Evolutionary conservation across 2,113 vertebrate species (phyloP).

Genomic region (Pavo muticus): DNA sequence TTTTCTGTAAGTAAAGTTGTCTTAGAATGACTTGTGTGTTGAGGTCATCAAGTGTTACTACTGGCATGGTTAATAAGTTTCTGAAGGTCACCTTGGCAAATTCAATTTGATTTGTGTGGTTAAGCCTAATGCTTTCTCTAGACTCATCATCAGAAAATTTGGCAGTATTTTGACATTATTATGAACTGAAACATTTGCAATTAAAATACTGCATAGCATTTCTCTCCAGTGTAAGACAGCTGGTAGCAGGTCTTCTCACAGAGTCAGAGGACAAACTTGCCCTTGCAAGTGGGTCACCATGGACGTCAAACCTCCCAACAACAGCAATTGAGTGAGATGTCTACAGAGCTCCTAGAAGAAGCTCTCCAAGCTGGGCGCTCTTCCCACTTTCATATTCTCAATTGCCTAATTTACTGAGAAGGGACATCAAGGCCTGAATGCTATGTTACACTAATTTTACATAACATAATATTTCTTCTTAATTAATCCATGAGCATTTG

Average conservation of each 20-base stretch:
- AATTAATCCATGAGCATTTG: background rate
- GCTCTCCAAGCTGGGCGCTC: constrained; percentile 14
- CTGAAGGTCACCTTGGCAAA: background rate
- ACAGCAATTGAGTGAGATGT: background rate
- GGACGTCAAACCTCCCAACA: background rate
- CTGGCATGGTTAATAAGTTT: background rate
- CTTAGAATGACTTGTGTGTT: background rate
- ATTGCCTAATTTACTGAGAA: constrained; percentile 2
- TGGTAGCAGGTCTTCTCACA: background rate
- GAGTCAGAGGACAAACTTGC: background rate
- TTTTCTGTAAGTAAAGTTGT: background rate
- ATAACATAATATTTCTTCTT: constrained; percentile 27
- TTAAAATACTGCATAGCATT: background rate
- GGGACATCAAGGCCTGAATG: background rate
- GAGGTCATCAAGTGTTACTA: background rate
- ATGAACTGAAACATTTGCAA: background rate
- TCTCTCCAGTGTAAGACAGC: background rate
- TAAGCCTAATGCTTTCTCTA: background rate
- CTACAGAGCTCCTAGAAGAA: background rate
- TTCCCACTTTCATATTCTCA: constrained; percentile 26
- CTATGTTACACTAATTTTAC: background rate
- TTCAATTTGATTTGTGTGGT: background rate
- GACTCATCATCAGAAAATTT: background rate
- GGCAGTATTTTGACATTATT: background rate
- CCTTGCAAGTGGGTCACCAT: constrained; percentile 10